Percentiles rank a stretch among this genome's conserved stretches.
These are phyloP conservation scores for Dicrostonyx torquatus DNA, from an alignment of 2,797 vertebrate species.

Conservation along the genomic window DNA sequence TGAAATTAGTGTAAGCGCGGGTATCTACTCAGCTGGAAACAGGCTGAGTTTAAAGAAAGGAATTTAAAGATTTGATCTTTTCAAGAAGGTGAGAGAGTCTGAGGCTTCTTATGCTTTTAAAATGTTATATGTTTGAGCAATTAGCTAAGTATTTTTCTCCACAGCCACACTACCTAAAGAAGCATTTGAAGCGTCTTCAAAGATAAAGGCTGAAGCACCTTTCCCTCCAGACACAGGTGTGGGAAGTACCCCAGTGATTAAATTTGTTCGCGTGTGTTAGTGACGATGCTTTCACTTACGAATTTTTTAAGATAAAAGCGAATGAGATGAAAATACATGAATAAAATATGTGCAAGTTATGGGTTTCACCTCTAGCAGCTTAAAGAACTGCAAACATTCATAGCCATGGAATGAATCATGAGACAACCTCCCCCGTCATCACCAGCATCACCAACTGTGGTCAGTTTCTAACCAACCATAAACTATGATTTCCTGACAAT, in stretches of 20 bases:
- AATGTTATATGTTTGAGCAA: constrained; percentile 10
- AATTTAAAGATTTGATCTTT: constrained; percentile 6
- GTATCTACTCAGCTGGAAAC: not conserved
- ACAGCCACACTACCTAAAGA: not conserved
- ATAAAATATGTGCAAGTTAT: constrained; percentile 36
- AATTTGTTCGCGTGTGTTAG: not conserved
- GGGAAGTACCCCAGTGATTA: constrained; percentile 32
- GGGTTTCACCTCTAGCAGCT: not conserved
- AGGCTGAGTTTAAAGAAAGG: not conserved
- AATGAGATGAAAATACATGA: not conserved
- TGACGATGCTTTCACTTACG: constrained; percentile 43
- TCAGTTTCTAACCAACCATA: not conserved
- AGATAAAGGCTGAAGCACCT: constrained; percentile 1
- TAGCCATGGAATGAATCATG: constrained; percentile 1
- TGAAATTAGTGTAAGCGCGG: not conserved
- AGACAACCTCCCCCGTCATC: not conserved
- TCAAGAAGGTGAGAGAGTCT: not conserved
- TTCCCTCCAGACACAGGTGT: not conserved
- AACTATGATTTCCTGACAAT: constrained; percentile 11
- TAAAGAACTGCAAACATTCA: constrained; percentile 9
- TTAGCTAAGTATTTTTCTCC: not conserved
- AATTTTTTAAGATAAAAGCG: constrained; percentile 15
- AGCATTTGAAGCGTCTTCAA: constrained; percentile 39
- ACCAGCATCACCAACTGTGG: not conserved
- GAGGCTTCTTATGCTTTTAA: not conserved